A percentile compares a stretch with the other conserved stretches of the same genome.
Evolutionary conservation across 2,888 invertebrate species (phyloP).

Genomic region (Nowickia ferox): DNA sequence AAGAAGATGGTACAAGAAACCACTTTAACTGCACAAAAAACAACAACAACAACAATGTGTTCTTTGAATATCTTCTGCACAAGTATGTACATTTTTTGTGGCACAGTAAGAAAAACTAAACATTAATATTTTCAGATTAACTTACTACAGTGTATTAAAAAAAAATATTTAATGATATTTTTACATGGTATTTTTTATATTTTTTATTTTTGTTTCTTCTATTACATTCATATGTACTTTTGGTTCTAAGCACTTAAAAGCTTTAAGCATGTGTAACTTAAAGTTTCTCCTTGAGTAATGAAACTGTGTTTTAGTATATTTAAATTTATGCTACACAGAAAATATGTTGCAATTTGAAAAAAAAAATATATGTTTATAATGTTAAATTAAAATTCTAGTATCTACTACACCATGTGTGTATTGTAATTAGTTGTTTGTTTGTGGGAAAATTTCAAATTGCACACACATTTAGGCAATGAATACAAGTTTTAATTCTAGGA

Average conservation of each 20-base stretch:
- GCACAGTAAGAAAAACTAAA: constrained; percentile 33
- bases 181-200: constrained; percentile 39
- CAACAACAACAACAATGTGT: constrained; percentile 24
- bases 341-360: constrained; percentile 44
- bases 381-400: constrained; percentile 40
- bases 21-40: constrained; percentile 28
- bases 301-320: constrained; percentile 18
- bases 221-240: constrained; percentile 9
- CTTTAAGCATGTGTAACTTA: constrained; percentile 11
- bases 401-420: no score
- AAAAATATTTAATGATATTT: constrained; percentile 58
- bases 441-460: constrained; percentile 41
- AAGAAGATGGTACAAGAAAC: constrained; percentile 60
- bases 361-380: constrained; percentile 4
- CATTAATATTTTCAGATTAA: neutral
- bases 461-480: constrained; percentile 19
- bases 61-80: constrained; percentile 6
- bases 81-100: constrained; percentile 26
- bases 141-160: constrained; percentile 45
- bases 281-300: constrained; percentile 14
- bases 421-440: constrained; percentile 29
- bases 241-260: constrained; percentile 32
- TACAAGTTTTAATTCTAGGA: constrained; percentile 17
- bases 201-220: constrained; percentile 12
- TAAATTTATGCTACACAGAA: constrained; percentile 31